These are phyloP conservation scores for Hesperophylax magnus DNA, from an alignment of 1,140 invertebrate species.

Conservation along the genomic window DNA sequence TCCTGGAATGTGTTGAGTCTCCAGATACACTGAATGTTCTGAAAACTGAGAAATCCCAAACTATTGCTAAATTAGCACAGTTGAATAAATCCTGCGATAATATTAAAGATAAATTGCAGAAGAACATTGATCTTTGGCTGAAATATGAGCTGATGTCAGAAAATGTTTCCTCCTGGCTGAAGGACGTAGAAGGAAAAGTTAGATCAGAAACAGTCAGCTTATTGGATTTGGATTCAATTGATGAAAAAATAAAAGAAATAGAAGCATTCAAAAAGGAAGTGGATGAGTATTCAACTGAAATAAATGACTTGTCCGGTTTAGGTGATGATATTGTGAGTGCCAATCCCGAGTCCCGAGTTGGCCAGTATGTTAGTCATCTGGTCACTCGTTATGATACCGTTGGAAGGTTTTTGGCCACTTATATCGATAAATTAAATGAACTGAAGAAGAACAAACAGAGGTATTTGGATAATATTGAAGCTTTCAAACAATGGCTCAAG, in stretches of 20 bases:
- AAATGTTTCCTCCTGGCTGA: slow-evolving; percentile 86
- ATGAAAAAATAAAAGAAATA: slow-evolving; percentile 81
- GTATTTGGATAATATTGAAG: slow-evolving; percentile 78
- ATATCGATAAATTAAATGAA: slow-evolving; percentile 79
- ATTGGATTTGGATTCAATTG: slow-evolving; percentile 79
- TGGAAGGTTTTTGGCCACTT: slow-evolving; percentile 78
- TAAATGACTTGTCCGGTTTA: slow-evolving; percentile 77
- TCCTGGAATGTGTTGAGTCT: slow-evolving; percentile 78
- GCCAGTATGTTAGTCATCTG: slow-evolving; percentile 85
- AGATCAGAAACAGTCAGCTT: slow-evolving; percentile 81
- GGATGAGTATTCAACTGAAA: slow-evolving; percentile 74
- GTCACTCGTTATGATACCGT: slow-evolving; percentile 83
- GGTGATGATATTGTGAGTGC: slow-evolving; percentile 81
- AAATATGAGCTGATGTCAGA: slow-evolving; percentile 86
- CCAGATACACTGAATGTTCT: slow-evolving; percentile 77
- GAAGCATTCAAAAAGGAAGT: slow-evolving; percentile 76
- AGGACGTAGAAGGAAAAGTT: slow-evolving; percentile 86
- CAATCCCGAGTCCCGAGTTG: slow-evolving; percentile 85
- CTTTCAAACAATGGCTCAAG: slow-evolving; percentile 85
- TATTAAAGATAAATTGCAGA: slow-evolving; percentile 80
- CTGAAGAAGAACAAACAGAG: slow-evolving; percentile 77
- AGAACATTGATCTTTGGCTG: slow-evolving; percentile 84
- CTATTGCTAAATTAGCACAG: slow-evolving; percentile 78
- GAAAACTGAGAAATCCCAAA: slow-evolving; percentile 75
- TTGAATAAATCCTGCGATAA: slow-evolving; percentile 77